Evolutionary conservation across 2,888 invertebrate genomes (phyloP).

Genomic region (Sinotaia quadrata): DNA sequence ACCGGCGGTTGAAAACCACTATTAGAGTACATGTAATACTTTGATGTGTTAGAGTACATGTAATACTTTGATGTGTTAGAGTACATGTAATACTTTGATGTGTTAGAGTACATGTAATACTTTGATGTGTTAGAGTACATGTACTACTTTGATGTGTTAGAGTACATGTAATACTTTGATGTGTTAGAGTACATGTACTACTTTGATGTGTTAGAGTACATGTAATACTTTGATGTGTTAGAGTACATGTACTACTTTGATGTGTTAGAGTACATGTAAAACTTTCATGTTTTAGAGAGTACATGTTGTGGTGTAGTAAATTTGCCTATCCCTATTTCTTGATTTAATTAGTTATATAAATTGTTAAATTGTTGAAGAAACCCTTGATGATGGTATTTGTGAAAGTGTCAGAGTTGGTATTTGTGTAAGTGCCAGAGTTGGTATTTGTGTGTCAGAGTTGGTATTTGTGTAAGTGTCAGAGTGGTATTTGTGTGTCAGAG

Average conservation of each 20-base stretch:
- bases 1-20: too few species aligned
- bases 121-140: background rate
- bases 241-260: background rate
- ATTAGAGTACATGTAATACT: background rate
- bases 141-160: background rate
- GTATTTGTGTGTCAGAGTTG: too few species aligned
- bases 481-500: too few species aligned
- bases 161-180: background rate
- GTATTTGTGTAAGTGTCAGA: too few species aligned
- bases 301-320: too few species aligned
- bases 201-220: background rate
- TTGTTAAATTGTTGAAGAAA: too few species aligned
- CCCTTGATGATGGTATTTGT: too few species aligned
- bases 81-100: background rate
- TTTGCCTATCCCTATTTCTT: too few species aligned
- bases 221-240: background rate
- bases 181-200: background rate
- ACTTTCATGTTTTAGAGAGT: background rate
- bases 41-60: background rate
- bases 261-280: background rate
- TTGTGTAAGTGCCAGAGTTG: too few species aligned
- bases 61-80: background rate
- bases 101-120: background rate
- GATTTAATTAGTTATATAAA: too few species aligned
- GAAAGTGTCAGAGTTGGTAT: too few species aligned